Percentiles rank a stretch among this genome's conserved stretches.
Evolutionary conservation across 2,888 invertebrate genomes (phyloP).

Genomic region (Ptychoptera contaminata): DNA sequence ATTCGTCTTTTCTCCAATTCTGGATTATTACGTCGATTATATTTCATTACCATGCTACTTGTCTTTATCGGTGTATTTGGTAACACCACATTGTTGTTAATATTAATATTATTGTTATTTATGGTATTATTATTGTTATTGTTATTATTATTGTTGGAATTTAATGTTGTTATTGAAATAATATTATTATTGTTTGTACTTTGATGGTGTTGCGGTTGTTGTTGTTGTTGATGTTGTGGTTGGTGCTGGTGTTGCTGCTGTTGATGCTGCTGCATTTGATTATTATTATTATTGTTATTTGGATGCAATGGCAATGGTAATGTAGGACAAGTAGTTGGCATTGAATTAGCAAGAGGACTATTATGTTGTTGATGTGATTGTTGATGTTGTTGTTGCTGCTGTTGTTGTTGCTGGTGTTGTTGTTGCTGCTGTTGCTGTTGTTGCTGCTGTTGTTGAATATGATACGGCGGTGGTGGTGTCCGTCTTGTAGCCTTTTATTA

Average conservation of each 20-base stretch:
- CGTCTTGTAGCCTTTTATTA: constrained; percentile 40
- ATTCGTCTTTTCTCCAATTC: constrained; percentile 90
- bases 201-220: constrained; percentile 6
- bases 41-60: constrained; percentile 38
- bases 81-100: constrained; percentile 14
- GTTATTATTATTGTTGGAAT: constrained; percentile 8
- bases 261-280: background rate
- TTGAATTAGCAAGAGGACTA: background rate
- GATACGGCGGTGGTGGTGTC: constrained; percentile 65
- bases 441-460: constrained; percentile 20
- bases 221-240: background rate
- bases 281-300: background rate
- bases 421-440: constrained; percentile 13
- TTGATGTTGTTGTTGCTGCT: background rate
- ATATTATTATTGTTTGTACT: constrained; percentile 6
- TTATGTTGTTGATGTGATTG: background rate
- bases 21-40: constrained; percentile 91
- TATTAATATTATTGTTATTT: constrained; percentile 9
- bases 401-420: constrained; percentile 1
- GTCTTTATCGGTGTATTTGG: constrained; percentile 24
- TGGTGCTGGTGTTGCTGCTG: background rate
- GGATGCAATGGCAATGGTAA: background rate
- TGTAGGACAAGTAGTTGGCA: too few species aligned
- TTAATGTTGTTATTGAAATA: constrained; percentile 7
- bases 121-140: constrained; percentile 7